Evolutionary conservation across 2,888 invertebrate genomes (phyloP), one percentile per base, ranked within the genome.

Genomic region (Tenthredo livida): DNA sequence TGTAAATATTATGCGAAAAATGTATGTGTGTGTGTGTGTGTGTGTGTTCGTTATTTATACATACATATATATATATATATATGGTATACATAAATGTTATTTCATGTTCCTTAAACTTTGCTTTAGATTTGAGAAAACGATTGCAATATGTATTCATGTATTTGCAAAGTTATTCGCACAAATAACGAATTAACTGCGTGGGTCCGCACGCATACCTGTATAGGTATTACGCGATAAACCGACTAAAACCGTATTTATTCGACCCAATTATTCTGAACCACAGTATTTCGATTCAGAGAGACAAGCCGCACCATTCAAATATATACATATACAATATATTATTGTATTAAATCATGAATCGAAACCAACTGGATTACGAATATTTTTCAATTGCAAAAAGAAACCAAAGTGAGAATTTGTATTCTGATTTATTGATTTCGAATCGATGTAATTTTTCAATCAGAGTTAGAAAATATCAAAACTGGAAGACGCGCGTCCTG

Each of bases 251-350:
- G 61, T 67, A 73, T 73, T 73, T 73, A 73, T 73, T 43, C 15
- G 21, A 73, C 72, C 72, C 72, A 73, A 73, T 73, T 73, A 43
- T 43, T 73, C 21, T 40, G 43, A 43, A 73, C 72, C 43, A 43
- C 72, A 73, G n/a, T 73, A 54, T 54, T 73, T 29, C 43, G 72
- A 73, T 73, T n/a, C n/a, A 21, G 21, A 40, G 9, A n/a, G 9
- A 37, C 17, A 37, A 72, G 10, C 21, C 21, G 21, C 43, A 25
- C 2, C 5, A n/a, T 43, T 73, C n/a, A 43, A 40, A 40, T 40
- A 43, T 21, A 33, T 67, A 33, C 10, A 5, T 33, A 61, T 0
- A 25, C 1, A 10, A 25, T 0, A 10, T 25, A 40, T 72, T 10
- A 73, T 43, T 43, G 72, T 3, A 73, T 70, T 61, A 29, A n/a